Evolutionary conservation across 2,113 vertebrate species (phyloP).

Genomic region (Pedionomus torquatus): DNA sequence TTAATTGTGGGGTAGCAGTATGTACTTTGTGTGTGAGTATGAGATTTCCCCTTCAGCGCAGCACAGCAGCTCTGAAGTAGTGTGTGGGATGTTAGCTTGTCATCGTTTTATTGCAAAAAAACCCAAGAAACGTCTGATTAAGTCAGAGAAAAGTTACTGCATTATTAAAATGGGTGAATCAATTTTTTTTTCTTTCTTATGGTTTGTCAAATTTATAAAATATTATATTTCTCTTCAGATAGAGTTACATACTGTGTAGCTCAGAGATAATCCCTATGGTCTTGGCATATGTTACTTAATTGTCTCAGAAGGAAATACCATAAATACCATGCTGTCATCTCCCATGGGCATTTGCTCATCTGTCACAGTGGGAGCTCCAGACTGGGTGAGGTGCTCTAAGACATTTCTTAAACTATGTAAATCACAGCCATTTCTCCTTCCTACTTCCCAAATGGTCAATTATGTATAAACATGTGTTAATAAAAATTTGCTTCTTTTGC

Average conservation of each 20-base stretch:
- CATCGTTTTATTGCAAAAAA: constrained; percentile 18
- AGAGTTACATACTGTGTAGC: constrained; percentile 81
- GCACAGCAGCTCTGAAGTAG: neutral
- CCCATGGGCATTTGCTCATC: constrained; percentile 85
- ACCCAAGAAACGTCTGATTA: constrained; percentile 55
- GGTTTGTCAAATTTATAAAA: constrained; percentile 85
- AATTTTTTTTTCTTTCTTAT: constrained; percentile 72
- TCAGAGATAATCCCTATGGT: constrained; percentile 86
- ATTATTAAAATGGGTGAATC: constrained; percentile 73
- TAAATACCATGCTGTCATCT: constrained; percentile 87
- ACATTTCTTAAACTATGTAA: constrained; percentile 83
- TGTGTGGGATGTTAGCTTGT: constrained; percentile 6
- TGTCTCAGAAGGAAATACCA: constrained; percentile 86
- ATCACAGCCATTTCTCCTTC: constrained; percentile 80
- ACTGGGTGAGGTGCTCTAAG: constrained; percentile 85
- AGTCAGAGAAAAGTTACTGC: constrained; percentile 66
- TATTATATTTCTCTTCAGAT: constrained; percentile 83
- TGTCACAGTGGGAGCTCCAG: constrained; percentile 83
- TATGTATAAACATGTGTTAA: constrained; percentile 83
- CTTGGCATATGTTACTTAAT: constrained; percentile 90
- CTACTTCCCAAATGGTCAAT: constrained; percentile 81
- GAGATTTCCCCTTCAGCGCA: neutral
- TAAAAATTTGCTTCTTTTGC: constrained; percentile 80
- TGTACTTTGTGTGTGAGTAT: neutral
- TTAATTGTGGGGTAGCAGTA: neutral